Evolutionary conservation across 2,888 invertebrate genomes (phyloP).

Genomic region (Dryadula phaetusa): DNA sequence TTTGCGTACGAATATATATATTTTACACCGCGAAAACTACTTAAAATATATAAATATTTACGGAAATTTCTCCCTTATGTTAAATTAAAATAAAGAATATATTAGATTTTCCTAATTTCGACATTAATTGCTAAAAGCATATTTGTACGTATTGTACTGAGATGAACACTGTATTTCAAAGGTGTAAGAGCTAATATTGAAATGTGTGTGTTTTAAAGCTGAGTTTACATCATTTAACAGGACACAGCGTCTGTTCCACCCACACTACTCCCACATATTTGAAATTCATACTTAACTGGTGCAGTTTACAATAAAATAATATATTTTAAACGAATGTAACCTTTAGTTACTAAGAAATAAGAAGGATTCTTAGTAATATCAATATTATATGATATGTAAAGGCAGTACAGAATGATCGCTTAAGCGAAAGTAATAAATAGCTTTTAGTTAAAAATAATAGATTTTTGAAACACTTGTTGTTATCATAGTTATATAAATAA

Average conservation of each 20-base stretch:
- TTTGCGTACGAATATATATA: conserved; percentile 42
- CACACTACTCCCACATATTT: conserved; percentile 44
- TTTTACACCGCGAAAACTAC: conserved; percentile 13
- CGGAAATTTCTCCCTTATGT: conserved; percentile 16
- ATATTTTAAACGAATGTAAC: conserved; percentile 17
- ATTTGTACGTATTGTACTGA: conserved; percentile 27
- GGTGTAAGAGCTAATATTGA: conserved; percentile 37
- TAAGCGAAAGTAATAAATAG: conserved; percentile 37
- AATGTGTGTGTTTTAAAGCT: conserved; percentile 39
- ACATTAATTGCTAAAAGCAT: conserved; percentile 14
- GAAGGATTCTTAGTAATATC: conserved; percentile 5
- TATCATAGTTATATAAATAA: conserved; percentile 31
- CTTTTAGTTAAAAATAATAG: conserved; percentile 33
- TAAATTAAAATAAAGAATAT: neutral
- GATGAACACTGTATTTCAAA: conserved; percentile 31
- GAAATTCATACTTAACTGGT: conserved; percentile 45
- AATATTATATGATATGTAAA: neutral
- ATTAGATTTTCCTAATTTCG: conserved; percentile 7
- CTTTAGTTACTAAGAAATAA: conserved; percentile 2
- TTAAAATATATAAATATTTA: neutral
- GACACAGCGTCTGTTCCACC: conserved; percentile 44
- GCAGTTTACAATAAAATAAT: conserved; percentile 22
- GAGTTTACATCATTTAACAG: conserved; percentile 44
- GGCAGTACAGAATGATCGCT: conserved; percentile 36
- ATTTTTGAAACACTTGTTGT: conserved; percentile 37